Evolutionary conservation across 2,113 vertebrate genomes (phyloP), one percentile per base, ranked within the genome.

Genomic region (Connochaetes taurinus): DNA sequence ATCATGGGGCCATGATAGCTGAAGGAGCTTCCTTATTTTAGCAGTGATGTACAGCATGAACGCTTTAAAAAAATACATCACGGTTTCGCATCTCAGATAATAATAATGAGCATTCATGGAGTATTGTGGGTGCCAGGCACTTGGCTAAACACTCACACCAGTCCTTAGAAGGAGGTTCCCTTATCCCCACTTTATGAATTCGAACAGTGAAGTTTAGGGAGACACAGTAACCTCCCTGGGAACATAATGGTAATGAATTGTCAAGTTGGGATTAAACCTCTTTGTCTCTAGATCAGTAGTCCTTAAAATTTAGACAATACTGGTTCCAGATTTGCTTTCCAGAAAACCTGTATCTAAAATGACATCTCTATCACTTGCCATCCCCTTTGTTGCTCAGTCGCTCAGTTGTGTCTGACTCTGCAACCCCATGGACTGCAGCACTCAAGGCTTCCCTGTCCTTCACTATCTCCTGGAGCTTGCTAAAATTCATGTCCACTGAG

Each of bases 271-370:
- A 71, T 71, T 82, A 29, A 81, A 50, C 27, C 8, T 55, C 33
- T 78, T 57, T 83, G 87, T 21, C 9, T 31, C 12, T 36, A 86
- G 6, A n/a, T 27, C 16, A 19, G 83, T 64, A 53, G 43, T 10
- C 15, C 36, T 90, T 57, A 82, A 55, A 21, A 43, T 82, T 85
- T 88, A 43, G 40, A 84, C 17, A 50, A 74, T 40, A 19, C 23
- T 90, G n/a, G 52, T 55, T 76, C 40, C 58, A 45, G 47, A 27
- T 76, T 91, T 92, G 40, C 43, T 64, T 86, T 97, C 43, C 58
- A 57, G 57, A 78, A 27, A 85, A 33, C 2, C 6, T 33, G 2
- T 25, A n/a, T 57, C 29, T 45, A 53, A 76, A 80, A 25, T 64
- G 52, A 9, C 8, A 17, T 91, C 91, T 87, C 21, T 36, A 47